Evolutionary conservation across 2,888 invertebrate species (phyloP), one percentile per base, ranked within the genome.

Genomic region (Lepidonotus clava): DNA sequence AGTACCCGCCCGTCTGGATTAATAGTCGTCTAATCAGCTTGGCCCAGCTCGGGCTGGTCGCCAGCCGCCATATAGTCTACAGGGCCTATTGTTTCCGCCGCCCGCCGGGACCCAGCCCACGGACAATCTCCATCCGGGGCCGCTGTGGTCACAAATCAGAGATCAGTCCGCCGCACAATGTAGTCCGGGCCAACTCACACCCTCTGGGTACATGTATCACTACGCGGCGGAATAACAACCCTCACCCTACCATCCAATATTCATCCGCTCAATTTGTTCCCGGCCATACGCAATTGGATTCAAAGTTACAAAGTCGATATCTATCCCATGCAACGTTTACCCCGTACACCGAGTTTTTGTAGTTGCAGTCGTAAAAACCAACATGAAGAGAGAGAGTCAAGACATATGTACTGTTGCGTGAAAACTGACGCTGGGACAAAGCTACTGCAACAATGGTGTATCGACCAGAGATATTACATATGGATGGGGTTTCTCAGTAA

Each of bases 261-360:
- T 61, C 11, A 61, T 61, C 61, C 24, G 28, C 61, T 61, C 61
- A 61, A 61, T 61, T 61, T 61, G 61, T 61, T 24, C 61, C 11
- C 61, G 61, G 28, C 61, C n/a, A 24, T 24, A 61, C 61, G 28
- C 61, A 61, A 61, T 61, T 61, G 24, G 28, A 61, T 61, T 61
- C 24, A 24, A 61, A 32, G 61, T 28, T 53, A 28, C n/a, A n/a
- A n/a, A n/a, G n/a, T n/a, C n/a, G n/a, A n/a, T n/a, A n/a, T n/a
- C n/a, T n/a, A n/a, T n/a, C n/a, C n/a, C n/a, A n/a, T n/a, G n/a
- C n/a, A n/a, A n/a, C n/a, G n/a, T n/a, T n/a, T n/a, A n/a, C n/a
- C n/a, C n/a, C n/a, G n/a, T n/a, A n/a, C n/a, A n/a, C n/a, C n/a
- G n/a, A n/a, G n/a, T n/a, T n/a, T n/a, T n/a, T n/a, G n/a, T n/a